These are phyloP conservation scores for Neosilurus hyrtlii DNA, from an alignment of 2,797 vertebrate species.

Conservation along the genomic window DNA sequence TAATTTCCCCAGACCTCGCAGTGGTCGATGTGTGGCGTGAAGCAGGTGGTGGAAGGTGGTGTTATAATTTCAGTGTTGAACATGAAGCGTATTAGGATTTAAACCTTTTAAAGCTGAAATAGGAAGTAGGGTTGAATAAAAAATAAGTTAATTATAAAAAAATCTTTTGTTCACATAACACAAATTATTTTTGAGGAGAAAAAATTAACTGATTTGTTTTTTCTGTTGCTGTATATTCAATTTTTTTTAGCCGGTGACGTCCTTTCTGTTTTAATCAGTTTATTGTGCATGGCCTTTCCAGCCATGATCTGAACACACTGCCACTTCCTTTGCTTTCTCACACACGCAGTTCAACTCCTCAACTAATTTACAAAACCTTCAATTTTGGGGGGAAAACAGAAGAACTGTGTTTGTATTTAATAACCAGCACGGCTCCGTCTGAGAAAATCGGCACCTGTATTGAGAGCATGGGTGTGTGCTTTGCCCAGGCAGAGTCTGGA, in stretches of 20 bases:
- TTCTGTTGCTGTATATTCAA: not conserved
- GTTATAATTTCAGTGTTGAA: not conserved
- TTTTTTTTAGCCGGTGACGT: not conserved
- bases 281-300: not conserved
- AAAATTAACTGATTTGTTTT: not conserved
- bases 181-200: not conserved
- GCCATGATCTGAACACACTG: not conserved
- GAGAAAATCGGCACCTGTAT: not conserved
- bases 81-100: not conserved
- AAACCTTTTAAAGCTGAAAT: not conserved
- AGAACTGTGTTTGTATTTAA: not conserved
- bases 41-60: not conserved
- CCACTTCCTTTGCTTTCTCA: not conserved
- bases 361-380: not conserved
- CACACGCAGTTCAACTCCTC: not conserved
- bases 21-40: not conserved
- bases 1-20: not conserved
- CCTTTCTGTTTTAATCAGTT: not conserved
- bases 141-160: not conserved
- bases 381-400: not conserved
- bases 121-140: not conserved
- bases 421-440: not conserved
- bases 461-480: constrained; percentile 38
- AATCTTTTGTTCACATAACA: not conserved
- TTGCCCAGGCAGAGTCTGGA: constrained; percentile 44